phyloP scores from a whole-genome alignment of 64 coral and sea anemone genomes.

The Exaiptasia diaphana region DNA sequence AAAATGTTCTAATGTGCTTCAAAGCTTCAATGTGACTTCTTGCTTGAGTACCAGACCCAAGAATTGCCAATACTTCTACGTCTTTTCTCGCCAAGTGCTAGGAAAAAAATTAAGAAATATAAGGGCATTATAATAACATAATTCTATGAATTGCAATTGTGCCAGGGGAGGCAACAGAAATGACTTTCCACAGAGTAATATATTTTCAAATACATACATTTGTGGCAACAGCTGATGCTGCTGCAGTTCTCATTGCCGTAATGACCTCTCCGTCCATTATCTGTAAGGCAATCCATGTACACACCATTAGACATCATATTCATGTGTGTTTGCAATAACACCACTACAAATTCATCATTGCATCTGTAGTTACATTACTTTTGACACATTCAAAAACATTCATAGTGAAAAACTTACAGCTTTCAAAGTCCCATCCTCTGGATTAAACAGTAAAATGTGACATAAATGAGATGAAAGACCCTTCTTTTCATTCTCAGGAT shows the following conservation, averaged over 20 bases:
- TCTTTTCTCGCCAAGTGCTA: conserved; percentile 54
- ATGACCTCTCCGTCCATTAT: conserved; percentile 74
- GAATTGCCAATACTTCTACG: conserved; percentile 64
- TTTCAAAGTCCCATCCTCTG: conserved; percentile 50
- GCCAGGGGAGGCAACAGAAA: too few species aligned
- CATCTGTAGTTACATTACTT: background rate
- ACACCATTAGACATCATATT: too few species aligned
- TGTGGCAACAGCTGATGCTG: conserved; percentile 84
- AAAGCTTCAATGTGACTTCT: conserved; percentile 70
- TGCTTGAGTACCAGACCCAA: conserved; percentile 79
- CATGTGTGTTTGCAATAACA: too few species aligned
- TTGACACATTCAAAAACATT: background rate
- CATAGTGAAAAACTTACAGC: conserved; percentile 19
- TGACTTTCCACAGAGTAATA: too few species aligned
- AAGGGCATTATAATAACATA: background rate
- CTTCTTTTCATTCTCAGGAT: conserved; percentile 62
- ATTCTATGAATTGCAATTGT: too few species aligned
- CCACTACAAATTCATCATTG: background rate
- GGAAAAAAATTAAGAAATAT: background rate
- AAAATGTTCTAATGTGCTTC: conserved; percentile 54
- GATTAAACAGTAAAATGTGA: conserved; percentile 43
- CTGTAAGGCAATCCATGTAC: too few species aligned
- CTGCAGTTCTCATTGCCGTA: conserved; percentile 87
- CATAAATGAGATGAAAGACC: conserved; percentile 40
- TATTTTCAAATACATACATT: conserved; percentile 73